phyloP scores from a whole-genome alignment of 2,113 vertebrate species.

The Eulacestoma nigropectus region DNA sequence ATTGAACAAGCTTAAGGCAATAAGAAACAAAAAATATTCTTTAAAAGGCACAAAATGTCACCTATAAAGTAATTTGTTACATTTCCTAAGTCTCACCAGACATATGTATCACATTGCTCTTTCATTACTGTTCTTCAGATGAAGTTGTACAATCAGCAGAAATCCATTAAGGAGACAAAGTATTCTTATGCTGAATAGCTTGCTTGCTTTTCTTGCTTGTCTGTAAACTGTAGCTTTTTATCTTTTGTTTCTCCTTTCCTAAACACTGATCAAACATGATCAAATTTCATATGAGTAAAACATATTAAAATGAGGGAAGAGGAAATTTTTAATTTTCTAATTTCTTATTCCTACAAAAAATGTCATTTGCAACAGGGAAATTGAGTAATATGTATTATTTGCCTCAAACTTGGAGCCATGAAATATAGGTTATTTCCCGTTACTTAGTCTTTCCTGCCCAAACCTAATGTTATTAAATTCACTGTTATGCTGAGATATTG shows the following conservation, averaged over 20 bases:
- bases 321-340: not conserved
- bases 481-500: not conserved
- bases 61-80: not conserved
- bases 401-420: not conserved
- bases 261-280: not conserved
- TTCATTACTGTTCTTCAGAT: slow-evolving; percentile 1
- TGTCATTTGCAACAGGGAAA: not conserved
- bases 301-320: not conserved
- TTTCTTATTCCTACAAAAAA: not conserved
- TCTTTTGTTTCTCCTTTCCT: not conserved
- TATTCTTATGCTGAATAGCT: not conserved
- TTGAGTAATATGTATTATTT: not conserved
- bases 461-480: not conserved
- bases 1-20: not conserved
- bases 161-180: slow-evolving; percentile 22
- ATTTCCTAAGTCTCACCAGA: not conserved
- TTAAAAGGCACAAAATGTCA: not conserved
- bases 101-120: not conserved
- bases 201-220: not conserved
- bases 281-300: not conserved
- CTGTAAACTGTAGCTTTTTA: not conserved
- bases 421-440: not conserved
- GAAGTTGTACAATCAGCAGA: not conserved
- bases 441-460: not conserved
- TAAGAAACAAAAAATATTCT: not conserved